A percentile compares a stretch with the other conserved stretches of the same genome.
Conservation (phyloP, 2,797 vertebrate genomes). For the Onychomys arenicola region DNA sequence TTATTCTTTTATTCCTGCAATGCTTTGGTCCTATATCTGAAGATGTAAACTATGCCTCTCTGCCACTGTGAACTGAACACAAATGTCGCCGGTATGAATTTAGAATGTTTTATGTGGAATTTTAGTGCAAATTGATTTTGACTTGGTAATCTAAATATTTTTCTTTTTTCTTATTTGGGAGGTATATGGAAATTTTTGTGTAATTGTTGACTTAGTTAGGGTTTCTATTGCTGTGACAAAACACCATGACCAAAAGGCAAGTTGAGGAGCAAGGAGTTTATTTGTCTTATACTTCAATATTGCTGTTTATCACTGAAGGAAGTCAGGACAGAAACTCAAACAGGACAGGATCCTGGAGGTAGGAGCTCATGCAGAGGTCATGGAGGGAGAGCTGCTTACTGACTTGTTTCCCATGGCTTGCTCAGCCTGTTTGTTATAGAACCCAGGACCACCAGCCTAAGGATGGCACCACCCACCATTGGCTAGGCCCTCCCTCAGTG, state of each 20-base stretch:
- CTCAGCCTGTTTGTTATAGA: background rate
- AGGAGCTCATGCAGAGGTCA: background rate
- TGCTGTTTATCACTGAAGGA: background rate
- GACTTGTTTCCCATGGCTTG: background rate
- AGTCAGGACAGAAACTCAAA: background rate
- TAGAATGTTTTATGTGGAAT: background rate
- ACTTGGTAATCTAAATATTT: slow-evolving; percentile 33
- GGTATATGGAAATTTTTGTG: background rate
- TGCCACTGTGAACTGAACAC: background rate
- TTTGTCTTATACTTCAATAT: background rate
- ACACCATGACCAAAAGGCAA: background rate
- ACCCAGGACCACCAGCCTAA: background rate
- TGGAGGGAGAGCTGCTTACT: background rate
- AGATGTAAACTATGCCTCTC: background rate
- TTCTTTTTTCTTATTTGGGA: background rate
- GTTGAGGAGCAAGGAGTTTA: background rate
- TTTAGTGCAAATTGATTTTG: slow-evolving; percentile 6
- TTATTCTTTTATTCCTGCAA: slow-evolving; percentile 14
- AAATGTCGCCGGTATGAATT: background rate
- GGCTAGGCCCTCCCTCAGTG: background rate
- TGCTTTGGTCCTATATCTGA: background rate
- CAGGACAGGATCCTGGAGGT: background rate
- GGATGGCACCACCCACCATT: background rate
- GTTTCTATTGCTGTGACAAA: background rate
- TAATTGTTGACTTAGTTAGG: background rate